Evolutionary conservation across 2,113 vertebrate species (phyloP).

Genomic region (Labrus mixtus): DNA sequence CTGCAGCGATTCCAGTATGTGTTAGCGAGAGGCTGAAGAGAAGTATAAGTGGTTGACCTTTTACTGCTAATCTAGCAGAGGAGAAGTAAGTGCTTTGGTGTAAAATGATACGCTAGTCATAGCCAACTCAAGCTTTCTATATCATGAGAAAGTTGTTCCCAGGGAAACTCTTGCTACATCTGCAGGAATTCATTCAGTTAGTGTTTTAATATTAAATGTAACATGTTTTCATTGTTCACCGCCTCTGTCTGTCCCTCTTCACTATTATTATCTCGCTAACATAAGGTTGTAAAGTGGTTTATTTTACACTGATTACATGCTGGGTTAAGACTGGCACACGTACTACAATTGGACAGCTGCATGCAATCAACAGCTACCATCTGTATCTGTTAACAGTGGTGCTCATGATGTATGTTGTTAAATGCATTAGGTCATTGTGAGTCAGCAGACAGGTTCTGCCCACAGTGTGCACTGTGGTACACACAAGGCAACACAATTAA

Average conservation of each 20-base stretch:
- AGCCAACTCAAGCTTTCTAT: neutral
- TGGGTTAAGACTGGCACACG: neutral
- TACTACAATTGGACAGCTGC: slow-evolving; percentile 43
- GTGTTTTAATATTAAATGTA: neutral
- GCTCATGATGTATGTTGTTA: neutral
- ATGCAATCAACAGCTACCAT: slow-evolving; percentile 15
- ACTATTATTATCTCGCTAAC: neutral
- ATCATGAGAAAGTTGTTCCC: neutral
- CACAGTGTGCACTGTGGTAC: neutral
- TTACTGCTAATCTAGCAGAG: slow-evolving; percentile 2
- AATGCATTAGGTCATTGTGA: slow-evolving; percentile 35
- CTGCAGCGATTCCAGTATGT: neutral
- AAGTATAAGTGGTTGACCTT: slow-evolving; percentile 8
- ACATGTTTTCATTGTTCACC: neutral
- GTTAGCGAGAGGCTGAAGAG: neutral
- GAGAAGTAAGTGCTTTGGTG: neutral
- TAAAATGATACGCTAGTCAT: slow-evolving; percentile 16
- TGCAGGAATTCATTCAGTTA: neutral
- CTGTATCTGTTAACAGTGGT: neutral
- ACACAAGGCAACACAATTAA: neutral
- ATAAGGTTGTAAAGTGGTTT: slow-evolving; percentile 16
- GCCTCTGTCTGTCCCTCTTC: neutral
- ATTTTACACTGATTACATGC: slow-evolving; percentile 7
- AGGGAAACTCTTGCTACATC: neutral
- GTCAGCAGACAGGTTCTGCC: slow-evolving; percentile 20